Evolutionary conservation across 2,113 vertebrate species (phyloP), one percentile per base, ranked within the genome.

Genomic region (Pelusios castaneus): DNA sequence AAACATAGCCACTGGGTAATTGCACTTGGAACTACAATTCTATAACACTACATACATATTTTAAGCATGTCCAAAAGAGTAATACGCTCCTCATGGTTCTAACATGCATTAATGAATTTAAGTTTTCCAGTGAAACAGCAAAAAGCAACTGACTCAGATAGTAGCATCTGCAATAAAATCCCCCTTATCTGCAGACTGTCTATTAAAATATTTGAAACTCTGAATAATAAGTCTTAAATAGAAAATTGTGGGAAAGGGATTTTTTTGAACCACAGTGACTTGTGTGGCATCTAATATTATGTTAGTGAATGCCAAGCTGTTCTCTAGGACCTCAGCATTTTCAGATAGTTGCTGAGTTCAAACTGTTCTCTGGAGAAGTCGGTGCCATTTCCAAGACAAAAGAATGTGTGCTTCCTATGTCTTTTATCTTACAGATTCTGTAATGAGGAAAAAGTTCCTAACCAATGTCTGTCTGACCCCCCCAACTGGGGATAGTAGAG

Each of bases 21-120:
- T 90, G 76, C 54, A 56, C 6, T 77, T 82, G 51, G 91, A 95
- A 95, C 95, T 94, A 83, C 13, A 17, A 83, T 91, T 91, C 85
- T 87, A 91, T 60, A 47, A 47, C 47, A 47, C 47, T 47, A 47
- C 47, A 47, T 87, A 25, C 38, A 31, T 60, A 83, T 88, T 91
- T 89, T 83, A 94, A 87, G 13, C 4, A 8, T 41, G 80, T 47
- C 63, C 9, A 83, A 84, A 90, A 89, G 84, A 58, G 3, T 17
- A 83, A 75, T 84, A 19, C 41, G 91, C 4, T 91, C 27, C 10
- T 82, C 45, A 13, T 86, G 49, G 29, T 0, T 80, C 34, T 88
- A 51, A 80, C 91, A 84, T 51, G 76, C 10, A 16, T 85, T 43
- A 24, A 10, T 43, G 41, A 52, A 34, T n/a, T 16, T 80, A 51